A percentile compares a stretch with the other conserved stretches of the same genome.
Evolutionary conservation across 35 echinoderm and acorn worm genomes (phyloP).

Genomic region (Acanthaster planci): DNA sequence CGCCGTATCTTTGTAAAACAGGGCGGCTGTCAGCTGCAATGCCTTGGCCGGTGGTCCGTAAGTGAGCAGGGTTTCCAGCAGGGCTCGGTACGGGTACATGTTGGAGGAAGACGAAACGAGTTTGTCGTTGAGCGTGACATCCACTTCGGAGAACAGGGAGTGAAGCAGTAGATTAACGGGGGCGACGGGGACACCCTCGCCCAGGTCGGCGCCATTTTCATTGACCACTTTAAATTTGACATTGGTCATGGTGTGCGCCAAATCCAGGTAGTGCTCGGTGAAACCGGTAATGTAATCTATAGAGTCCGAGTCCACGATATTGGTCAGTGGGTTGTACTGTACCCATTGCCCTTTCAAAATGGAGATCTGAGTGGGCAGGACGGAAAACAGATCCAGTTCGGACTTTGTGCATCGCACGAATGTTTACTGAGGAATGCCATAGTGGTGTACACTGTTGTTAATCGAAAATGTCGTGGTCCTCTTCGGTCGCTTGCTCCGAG

Average conservation of each 20-base stretch:
- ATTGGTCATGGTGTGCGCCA: conserved; percentile 44
- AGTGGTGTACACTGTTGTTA: background rate
- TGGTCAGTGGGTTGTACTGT: conserved; percentile 41
- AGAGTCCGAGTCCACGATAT: conserved; percentile 32
- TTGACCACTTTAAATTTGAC: conserved; percentile 24
- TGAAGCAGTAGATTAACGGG: conserved; percentile 40
- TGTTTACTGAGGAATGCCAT: conserved; percentile 53
- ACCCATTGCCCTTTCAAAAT: conserved; percentile 46
- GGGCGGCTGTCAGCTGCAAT: conserved; percentile 35
- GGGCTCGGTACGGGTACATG: conserved; percentile 36
- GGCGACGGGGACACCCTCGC: conserved; percentile 7
- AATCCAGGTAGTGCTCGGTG: conserved; percentile 34
- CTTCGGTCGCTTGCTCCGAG: conserved; percentile 19
- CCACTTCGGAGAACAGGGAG: conserved; percentile 16
- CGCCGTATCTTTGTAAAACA: conserved; percentile 57
- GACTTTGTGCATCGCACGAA: conserved; percentile 57
- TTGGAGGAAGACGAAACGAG: conserved; percentile 24
- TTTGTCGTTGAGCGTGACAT: conserved; percentile 42
- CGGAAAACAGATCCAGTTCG: conserved; percentile 60
- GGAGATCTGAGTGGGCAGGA: conserved; percentile 40
- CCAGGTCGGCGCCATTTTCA: conserved; percentile 41
- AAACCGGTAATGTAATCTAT: too few species aligned
- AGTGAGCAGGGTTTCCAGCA: conserved; percentile 44
- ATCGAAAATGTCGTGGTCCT: conserved; percentile 43
- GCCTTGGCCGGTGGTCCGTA: conserved; percentile 44